Evolutionary conservation across 2,113 vertebrate genomes (phyloP).

Genomic region (Bolborhynchus lineola): DNA sequence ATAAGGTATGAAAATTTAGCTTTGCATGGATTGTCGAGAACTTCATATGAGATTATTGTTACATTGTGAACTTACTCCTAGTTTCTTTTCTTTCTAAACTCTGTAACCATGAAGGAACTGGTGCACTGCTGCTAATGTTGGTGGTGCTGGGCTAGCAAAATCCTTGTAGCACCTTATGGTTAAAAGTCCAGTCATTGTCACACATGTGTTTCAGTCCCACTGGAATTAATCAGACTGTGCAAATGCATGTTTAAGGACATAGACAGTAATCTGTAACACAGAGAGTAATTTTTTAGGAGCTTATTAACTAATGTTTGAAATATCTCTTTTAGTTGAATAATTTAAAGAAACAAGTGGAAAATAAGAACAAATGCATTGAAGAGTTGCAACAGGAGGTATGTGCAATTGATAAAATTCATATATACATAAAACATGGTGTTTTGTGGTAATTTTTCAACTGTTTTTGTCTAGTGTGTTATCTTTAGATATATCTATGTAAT

Average conservation of each 20-base stretch:
- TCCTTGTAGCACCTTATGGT: background rate
- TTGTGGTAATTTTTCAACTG: background rate
- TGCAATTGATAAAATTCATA: background rate
- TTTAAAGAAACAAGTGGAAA: conserved; percentile 82
- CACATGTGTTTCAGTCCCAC: fast-evolving
- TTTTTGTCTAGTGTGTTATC: background rate
- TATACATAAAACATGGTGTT: background rate
- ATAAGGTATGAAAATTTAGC: conserved; percentile 71
- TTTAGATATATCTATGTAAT: background rate
- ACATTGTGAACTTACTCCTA: background rate
- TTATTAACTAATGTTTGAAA: background rate
- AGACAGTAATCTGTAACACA: background rate
- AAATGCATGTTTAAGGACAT: background rate
- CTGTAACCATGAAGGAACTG: background rate
- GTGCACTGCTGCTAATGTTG: background rate
- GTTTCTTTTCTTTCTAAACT: background rate
- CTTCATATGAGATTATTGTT: background rate
- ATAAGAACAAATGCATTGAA: conserved; percentile 78
- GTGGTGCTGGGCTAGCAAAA: background rate
- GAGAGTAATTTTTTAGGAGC: background rate
- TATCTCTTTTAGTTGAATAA: conserved; percentile 75
- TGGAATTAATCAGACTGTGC: background rate
- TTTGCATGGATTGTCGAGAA: background rate
- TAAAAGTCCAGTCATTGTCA: background rate
- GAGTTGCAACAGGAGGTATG: conserved; percentile 85